Percentiles rank a stretch among this genome's conserved stretches.
These are phyloP conservation scores for Chamaedrilus cognettii DNA, from an alignment of 2,888 invertebrate species.

Conservation along the genomic window DNA sequence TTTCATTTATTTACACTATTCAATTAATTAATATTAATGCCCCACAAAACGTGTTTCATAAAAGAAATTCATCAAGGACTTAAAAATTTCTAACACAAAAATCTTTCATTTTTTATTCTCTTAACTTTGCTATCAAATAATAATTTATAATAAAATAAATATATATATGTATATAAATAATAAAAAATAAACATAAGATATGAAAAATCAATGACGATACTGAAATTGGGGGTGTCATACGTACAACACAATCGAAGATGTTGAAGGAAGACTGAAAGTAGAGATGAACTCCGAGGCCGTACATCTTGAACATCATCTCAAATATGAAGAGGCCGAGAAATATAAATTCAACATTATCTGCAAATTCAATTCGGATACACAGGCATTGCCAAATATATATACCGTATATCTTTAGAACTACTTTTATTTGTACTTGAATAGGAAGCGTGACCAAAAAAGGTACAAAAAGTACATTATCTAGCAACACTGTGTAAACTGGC, in stretches of 20 bases:
- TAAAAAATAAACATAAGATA: background rate
- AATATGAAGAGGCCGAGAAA: slow-evolving; percentile 96
- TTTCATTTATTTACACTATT: no score
- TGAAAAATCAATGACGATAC: background rate
- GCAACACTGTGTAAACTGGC: no score
- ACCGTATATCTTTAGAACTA: no score
- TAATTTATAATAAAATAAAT: background rate
- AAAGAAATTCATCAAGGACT: no score
- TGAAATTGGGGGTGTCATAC: slow-evolving; percentile 57
- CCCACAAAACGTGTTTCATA: no score
- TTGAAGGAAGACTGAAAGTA: slow-evolving; percentile 99
- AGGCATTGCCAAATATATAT: no score
- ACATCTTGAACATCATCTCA: slow-evolving; percentile 99
- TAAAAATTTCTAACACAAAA: no score
- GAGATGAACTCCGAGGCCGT: slow-evolving; percentile 94
- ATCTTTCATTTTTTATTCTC: background rate
- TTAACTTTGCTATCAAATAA: background rate
- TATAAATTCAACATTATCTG: slow-evolving; percentile 96
- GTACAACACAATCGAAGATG: slow-evolving; percentile 99
- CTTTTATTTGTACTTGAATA: no score
- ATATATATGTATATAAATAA: slow-evolving; percentile 10
- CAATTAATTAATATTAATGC: no score
- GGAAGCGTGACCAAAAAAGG: no score
- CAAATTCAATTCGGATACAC: no score
- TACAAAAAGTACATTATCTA: no score